phyloP scores from a whole-genome alignment of 1,140 invertebrate species.

The Papilio polytes region DNA sequence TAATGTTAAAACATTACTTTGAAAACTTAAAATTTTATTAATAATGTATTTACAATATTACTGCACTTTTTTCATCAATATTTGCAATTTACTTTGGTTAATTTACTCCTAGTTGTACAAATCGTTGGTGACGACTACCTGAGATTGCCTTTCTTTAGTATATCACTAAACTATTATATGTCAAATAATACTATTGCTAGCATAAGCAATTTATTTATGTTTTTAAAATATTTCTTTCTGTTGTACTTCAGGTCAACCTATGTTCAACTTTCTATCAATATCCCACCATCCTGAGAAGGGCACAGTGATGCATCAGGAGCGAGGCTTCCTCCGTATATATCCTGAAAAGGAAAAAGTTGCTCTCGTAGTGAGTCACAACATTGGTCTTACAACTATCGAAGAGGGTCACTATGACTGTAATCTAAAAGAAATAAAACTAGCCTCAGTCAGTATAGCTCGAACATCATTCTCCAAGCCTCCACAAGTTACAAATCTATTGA shows the following conservation, averaged over 20 bases:
- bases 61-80: not conserved
- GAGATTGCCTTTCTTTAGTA: not conserved
- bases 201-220: not conserved
- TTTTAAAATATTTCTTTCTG: no score
- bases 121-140: no score
- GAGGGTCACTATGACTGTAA: conserved; percentile 80
- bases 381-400: conserved; percentile 85
- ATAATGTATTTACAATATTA: not conserved
- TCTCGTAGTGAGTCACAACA: conserved; percentile 86
- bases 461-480: conserved; percentile 84
- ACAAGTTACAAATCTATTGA: conserved; percentile 77
- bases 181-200: not conserved
- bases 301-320: conserved; percentile 87
- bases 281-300: conserved; percentile 84
- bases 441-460: conserved; percentile 80
- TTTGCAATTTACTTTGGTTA: no score
- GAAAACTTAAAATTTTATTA: not conserved
- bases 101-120: no score
- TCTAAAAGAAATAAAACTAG: conserved; percentile 72
- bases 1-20: no score
- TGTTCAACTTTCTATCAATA: conserved; percentile 84
- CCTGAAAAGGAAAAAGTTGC: conserved; percentile 85
- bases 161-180: not conserved
- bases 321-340: conserved; percentile 86
- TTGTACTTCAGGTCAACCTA: conserved; percentile 84